Evolutionary conservation across 2,113 vertebrate species (phyloP).

Genomic region (Notothenia coriiceps): DNA sequence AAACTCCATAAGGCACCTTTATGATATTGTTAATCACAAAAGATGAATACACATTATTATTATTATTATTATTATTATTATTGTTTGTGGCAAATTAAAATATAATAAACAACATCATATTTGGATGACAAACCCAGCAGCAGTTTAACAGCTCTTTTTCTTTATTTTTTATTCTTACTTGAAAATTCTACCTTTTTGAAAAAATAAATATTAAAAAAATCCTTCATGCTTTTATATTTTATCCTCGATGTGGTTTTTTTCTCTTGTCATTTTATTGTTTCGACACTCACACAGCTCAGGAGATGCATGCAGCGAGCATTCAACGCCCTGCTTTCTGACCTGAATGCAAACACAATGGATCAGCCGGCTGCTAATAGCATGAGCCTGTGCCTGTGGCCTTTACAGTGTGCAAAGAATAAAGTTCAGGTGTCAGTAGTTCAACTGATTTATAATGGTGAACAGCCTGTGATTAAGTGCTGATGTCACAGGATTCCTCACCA

Average conservation of each 20-base stretch:
- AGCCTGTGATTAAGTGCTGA: conserved; percentile 81
- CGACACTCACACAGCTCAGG: conserved; percentile 49
- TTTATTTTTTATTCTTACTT: neutral
- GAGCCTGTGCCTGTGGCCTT: conserved; percentile 80
- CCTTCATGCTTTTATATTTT: conserved; percentile 2
- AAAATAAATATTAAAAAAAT: neutral
- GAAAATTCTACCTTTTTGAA: neutral
- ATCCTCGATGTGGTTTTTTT: conserved; percentile 39
- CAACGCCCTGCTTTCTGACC: conserved; percentile 79
- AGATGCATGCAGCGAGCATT: conserved; percentile 64
- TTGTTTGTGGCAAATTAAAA: too few relatives aligned
- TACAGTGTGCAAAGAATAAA: conserved; percentile 80
- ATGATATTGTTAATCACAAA: too few relatives aligned
- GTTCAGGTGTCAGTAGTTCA: conserved; percentile 87
- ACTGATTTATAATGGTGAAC: conserved; percentile 87
- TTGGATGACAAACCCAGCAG: neutral
- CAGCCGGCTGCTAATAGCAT: conserved; percentile 77
- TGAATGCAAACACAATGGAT: conserved; percentile 84
- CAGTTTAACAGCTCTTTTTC: neutral
- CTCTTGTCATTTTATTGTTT: conserved; percentile 55
- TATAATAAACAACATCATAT: neutral
- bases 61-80: too few relatives aligned
- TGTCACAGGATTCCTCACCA: conserved; percentile 79
- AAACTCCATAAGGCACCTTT: too few relatives aligned
- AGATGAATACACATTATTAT: too few relatives aligned